Evolutionary conservation across 2,888 invertebrate species (phyloP).

Genomic region (Boloria euphrosyne): DNA sequence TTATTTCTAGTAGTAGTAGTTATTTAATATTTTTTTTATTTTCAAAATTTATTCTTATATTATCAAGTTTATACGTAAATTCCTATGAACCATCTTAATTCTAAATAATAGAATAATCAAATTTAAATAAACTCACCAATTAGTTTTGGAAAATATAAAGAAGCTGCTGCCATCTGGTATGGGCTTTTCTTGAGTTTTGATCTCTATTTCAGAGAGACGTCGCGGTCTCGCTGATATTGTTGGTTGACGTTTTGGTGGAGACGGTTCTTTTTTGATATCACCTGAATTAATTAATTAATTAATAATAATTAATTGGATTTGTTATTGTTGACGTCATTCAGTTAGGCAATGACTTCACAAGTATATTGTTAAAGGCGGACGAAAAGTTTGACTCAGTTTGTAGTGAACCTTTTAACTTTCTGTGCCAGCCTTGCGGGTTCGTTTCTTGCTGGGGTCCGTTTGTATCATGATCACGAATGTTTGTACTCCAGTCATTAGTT

Average conservation of each 20-base stretch:
- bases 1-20: no score
- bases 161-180: constrained; percentile 95
- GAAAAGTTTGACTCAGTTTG: no score
- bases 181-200: constrained; percentile 90
- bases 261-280: constrained; percentile 62
- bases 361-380: not conserved
- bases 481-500: no score
- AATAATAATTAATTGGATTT: not conserved
- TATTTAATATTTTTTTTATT: no score
- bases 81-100: no score
- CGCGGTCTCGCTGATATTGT: constrained; percentile 87
- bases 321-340: not conserved
- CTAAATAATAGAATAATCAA: not conserved
- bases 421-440: no score
- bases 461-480: no score
- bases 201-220: constrained; percentile 91
- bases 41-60: no score
- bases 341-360: no score
- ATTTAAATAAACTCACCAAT: constrained; percentile 85
- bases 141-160: constrained; percentile 94
- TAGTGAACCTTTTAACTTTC: no score
- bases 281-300: constrained; percentile 47
- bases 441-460: no score
- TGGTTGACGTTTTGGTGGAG: constrained; percentile 51
- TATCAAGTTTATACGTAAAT: no score